Evolutionary conservation across 2,797 vertebrate species (phyloP), one percentile per base, ranked within the genome.

Genomic region (Smutsia temminckii): DNA sequence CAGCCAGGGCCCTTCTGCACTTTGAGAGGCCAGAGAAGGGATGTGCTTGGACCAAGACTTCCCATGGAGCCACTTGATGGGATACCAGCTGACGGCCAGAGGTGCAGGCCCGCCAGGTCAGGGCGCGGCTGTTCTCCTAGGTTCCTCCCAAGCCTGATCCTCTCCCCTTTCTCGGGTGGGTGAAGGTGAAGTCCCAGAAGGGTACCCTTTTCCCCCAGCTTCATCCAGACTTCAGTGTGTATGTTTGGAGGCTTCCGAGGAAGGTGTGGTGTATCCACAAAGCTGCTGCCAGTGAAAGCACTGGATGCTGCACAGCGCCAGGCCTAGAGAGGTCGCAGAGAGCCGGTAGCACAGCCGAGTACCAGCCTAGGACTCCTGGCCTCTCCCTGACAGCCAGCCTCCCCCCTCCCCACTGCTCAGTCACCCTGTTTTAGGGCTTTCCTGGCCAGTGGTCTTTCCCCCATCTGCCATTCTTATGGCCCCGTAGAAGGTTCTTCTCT

Each of bases 351-450:
- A 18, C 29, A 61, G 49, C 80, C 63, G 63, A 51, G 42, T 11
- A 9, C 51, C 63, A 83, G 25, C 63, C 23, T 29, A 61, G 42
- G 10, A 32, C 32, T 37, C 49, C 37, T 11, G 16, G 27, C 68
- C 27, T 3, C 21, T 71, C 72, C 14, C 34, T 61, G n/a, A 53
- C 53, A 29, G 3, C 46, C n/a, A 42, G 42, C 42, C 42, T 42
- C 42, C 6, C 42, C 42, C 42, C 7, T 27, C 16, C 8, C 40
- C 18, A 63, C 7, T 1, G 53, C 72, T 4, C 0, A 0, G 27
- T 57, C 57, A 11, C 29, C 74, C 63, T 42, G 51, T 46, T 27
- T 18, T 32, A 86, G 34, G 68, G n/a, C 20, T 79, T 81, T 72
- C 55, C 42, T 51, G 11, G n/a, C 55, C 40, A 18, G 7, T 34